Percentiles rank a stretch among this genome's conserved stretches.
Evolutionary conservation across 2,113 vertebrate species (phyloP).

Genomic region (Dascyllus trimaculatus): DNA sequence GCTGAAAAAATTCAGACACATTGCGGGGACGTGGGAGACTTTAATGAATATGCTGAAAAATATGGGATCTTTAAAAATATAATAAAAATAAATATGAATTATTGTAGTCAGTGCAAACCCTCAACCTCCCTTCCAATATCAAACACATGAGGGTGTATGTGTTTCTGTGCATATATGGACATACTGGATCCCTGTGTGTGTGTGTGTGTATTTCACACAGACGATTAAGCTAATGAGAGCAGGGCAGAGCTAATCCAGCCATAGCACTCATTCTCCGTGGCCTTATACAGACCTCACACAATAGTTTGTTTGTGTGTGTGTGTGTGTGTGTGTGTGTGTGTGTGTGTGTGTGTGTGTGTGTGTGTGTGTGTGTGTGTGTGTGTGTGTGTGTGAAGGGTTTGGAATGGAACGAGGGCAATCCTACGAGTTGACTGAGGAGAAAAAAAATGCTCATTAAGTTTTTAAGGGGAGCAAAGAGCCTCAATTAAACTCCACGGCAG

Average conservation of each 20-base stretch:
- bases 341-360: too few relatives aligned
- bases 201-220: slow-evolving; percentile 6
- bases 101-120: too few relatives aligned
- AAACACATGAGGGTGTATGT: not conserved
- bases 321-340: not conserved
- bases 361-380: too few relatives aligned
- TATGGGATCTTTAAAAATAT: too few relatives aligned
- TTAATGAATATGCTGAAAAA: too few relatives aligned
- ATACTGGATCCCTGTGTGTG: not conserved
- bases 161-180: not conserved
- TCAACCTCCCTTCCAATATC: not conserved
- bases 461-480: not conserved
- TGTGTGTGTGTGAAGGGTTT: not conserved
- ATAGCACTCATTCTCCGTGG: slow-evolving; percentile 15
- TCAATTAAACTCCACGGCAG: slow-evolving; percentile 16
- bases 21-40: too few relatives aligned
- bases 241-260: slow-evolving; percentile 52
- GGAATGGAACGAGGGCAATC: not conserved
- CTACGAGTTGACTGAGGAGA: not conserved
- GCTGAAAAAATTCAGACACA: too few relatives aligned
- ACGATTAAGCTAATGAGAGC: slow-evolving; percentile 60
- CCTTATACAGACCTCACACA: slow-evolving; percentile 36
- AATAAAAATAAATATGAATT: too few relatives aligned
- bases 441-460: slow-evolving; percentile 1
- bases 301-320: not conserved